Evolutionary conservation across 1,140 invertebrate species (phyloP), one percentile per base, ranked within the genome.

Genomic region (Solen grandis): DNA sequence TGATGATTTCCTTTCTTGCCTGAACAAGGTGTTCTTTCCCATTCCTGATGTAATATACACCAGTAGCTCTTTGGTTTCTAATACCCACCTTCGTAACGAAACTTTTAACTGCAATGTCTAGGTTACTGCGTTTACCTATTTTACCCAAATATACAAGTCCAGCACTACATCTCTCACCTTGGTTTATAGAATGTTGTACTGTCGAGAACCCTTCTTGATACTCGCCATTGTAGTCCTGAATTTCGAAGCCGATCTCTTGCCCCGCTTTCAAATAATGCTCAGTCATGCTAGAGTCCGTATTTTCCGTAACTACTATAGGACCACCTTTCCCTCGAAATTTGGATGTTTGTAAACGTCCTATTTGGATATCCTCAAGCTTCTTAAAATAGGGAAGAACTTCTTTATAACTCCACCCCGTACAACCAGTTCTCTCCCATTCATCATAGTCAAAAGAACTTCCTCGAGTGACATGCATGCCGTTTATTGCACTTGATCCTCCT

Each of bases 391-490:
- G 95, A 0, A 98, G 89, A 0, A 96, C 95, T 38, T 97, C 95
- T 65, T 95, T 94, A 83, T 95, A 97, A 1, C 95, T 95, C 98
- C 98, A 99, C 5, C 97, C 97, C 1, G 94, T 94, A 88, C 98
- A 98, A 0, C 73, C 73, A 75, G 41, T 75, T 16, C 13, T 36
- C 19, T 0, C 63, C 63, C 98, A 99, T 5, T 93, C 93, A 86
- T 99, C 96, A 89, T 98, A 99, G 90, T 99, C 98, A 75, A 94
- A 95, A 81, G 94, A 95, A 88, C 98, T 98, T 0, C 97, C 98
- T 22, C 98, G 93, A 0, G 99, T 93, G 86, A 99, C 99, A 54
- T 93, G 89, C 97, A 76, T 65, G 4, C 38, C 73, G 36, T 76
- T 33, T 31, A 63, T 8, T 25, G 29, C 16, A 22, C 73, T 65